Evolutionary conservation across 2,797 vertebrate species (phyloP).

Genomic region (Benthosema pterotum): DNA sequence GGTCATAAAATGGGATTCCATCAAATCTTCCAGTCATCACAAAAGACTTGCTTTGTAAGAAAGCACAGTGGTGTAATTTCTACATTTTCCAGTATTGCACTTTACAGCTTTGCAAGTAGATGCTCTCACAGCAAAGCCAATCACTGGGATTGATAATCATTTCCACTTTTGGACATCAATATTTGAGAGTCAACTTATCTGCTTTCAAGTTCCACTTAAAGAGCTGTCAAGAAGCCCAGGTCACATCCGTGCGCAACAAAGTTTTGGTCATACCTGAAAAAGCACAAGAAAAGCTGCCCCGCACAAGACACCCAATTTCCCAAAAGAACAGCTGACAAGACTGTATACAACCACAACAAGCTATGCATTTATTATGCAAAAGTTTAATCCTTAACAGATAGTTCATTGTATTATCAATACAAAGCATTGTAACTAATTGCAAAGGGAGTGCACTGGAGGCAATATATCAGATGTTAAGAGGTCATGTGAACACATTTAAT

Average conservation of each 20-base stretch:
- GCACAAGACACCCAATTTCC: slow-evolving; percentile 68
- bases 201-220: slow-evolving; percentile 80
- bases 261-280: slow-evolving; percentile 85
- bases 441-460: slow-evolving; percentile 73
- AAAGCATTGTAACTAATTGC: slow-evolving; percentile 78
- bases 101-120: slow-evolving; percentile 32
- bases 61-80: slow-evolving; percentile 64
- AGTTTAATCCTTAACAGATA: slow-evolving; percentile 80
- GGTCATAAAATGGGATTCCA: slow-evolving; percentile 51
- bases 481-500: slow-evolving; percentile 72
- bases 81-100: slow-evolving; percentile 46
- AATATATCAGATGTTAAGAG: slow-evolving; percentile 69
- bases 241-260: slow-evolving; percentile 81
- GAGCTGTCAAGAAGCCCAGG: slow-evolving; percentile 79
- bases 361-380: slow-evolving; percentile 86
- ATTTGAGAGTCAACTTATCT: slow-evolving; percentile 82
- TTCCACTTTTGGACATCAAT: slow-evolving; percentile 60
- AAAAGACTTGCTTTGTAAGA: slow-evolving; percentile 50
- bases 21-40: slow-evolving; percentile 69
- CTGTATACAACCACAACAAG: slow-evolving; percentile 78
- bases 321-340: slow-evolving; percentile 83
- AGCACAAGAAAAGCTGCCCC: slow-evolving; percentile 83
- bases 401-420: slow-evolving; percentile 79
- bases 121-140: slow-evolving; percentile 53
- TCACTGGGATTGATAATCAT: slow-evolving; percentile 42